phyloP scores from a whole-genome alignment of 2,888 invertebrate genomes.

The Epistrophella euchroma region DNA sequence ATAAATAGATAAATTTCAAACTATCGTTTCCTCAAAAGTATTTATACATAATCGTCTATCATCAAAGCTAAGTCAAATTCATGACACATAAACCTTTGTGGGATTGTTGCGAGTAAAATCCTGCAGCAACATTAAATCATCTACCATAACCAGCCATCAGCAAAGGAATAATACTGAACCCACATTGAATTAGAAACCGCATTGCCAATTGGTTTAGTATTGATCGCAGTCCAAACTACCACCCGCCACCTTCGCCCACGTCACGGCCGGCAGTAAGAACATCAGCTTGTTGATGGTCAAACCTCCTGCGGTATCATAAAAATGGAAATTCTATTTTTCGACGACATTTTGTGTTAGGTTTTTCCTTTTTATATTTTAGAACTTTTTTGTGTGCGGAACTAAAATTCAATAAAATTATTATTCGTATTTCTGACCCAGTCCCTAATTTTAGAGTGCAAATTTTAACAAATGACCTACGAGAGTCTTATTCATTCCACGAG shows the following conservation, averaged over 20 bases:
- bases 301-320: conserved; percentile 55
- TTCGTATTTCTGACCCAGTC: conserved; percentile 15
- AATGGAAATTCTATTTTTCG: conserved; percentile 35
- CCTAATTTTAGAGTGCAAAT: conserved; percentile 42
- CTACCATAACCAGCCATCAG: conserved; percentile 32
- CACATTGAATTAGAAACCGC: conserved; percentile 50
- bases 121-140: conserved; percentile 52
- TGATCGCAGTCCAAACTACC: not conserved
- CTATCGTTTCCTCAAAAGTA: not conserved
- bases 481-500: not conserved
- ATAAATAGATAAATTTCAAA: too few relatives aligned
- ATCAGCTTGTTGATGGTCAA: not conserved
- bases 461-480: conserved; percentile 56
- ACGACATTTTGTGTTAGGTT: conserved; percentile 27
- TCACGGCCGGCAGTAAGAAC: not conserved
- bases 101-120: not conserved
- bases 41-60: not conserved
- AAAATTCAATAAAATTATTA: conserved; percentile 51
- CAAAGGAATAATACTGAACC: conserved; percentile 4
- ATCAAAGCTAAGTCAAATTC: not conserved
- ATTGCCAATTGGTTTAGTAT: conserved; percentile 46
- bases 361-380: not conserved
- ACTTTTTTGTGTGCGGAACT: conserved; percentile 11
- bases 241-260: not conserved
- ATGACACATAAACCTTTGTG: not conserved